Conservation (phyloP, 2,113 vertebrate species). For the Ageneiosus marmoratus region DNA sequence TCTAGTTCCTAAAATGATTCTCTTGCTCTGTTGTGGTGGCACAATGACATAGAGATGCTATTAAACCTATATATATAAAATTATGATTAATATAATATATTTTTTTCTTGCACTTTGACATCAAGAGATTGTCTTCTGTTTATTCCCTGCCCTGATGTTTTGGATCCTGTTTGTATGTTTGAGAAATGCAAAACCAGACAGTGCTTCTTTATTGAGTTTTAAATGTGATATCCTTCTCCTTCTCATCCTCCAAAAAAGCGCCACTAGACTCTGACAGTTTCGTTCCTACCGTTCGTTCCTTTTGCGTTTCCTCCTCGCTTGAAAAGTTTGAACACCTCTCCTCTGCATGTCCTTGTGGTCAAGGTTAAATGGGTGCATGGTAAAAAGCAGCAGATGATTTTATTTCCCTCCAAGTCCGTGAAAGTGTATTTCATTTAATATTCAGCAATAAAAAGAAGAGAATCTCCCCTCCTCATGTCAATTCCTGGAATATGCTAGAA, state of each 20-base stretch:
- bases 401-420: constrained; percentile 79
- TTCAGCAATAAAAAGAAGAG: constrained; percentile 91
- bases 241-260: background rate
- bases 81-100: constrained; percentile 16
- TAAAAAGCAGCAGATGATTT: constrained; percentile 90
- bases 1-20: constrained; percentile 48
- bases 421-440: constrained; percentile 93
- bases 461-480: constrained; percentile 67
- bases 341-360: constrained; percentile 97
- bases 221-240: constrained; percentile 60
- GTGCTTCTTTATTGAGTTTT: constrained; percentile 66
- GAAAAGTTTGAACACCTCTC: constrained; percentile 77
- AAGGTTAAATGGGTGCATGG: constrained; percentile 99
- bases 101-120: constrained; percentile 37
- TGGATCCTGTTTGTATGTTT: constrained; percentile 69
- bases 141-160: constrained; percentile 52
- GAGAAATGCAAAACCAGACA: constrained; percentile 68
- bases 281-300: constrained; percentile 31
- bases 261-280: constrained; percentile 50
- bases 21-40: constrained; percentile 61
- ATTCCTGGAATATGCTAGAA: constrained; percentile 87
- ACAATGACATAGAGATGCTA: constrained; percentile 54
- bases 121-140: constrained; percentile 55
- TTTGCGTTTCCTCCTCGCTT: constrained; percentile 65
- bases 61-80: constrained; percentile 52